phyloP scores from a whole-genome alignment of 2,797 vertebrate species.

The Parauchenoglanis ngamensis region DNA sequence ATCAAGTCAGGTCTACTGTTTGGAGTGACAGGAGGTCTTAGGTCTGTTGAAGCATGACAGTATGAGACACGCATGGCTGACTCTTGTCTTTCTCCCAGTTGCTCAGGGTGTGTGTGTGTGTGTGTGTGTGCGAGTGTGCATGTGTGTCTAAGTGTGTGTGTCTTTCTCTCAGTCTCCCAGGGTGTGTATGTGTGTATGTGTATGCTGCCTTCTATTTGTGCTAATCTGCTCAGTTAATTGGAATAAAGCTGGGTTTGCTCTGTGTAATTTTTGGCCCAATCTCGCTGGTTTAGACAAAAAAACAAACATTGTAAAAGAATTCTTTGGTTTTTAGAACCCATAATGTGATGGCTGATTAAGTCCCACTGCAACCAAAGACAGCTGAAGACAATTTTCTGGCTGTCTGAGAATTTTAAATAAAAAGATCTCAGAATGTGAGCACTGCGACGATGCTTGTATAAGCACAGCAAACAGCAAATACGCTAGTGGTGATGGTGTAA shows the following conservation, averaged over 20 bases:
- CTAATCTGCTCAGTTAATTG: conserved; percentile 1
- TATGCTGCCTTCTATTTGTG: conserved; percentile 3
- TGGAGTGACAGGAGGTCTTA: conserved; percentile 28
- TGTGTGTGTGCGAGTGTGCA: conserved; percentile 5
- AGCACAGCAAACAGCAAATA: neutral
- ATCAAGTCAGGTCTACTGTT: conserved; percentile 12
- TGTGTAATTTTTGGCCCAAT: neutral
- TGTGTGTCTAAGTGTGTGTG: conserved; percentile 1
- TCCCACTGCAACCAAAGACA: neutral
- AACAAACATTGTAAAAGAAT: neutral
- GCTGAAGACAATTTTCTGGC: neutral
- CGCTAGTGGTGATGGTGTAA: neutral
- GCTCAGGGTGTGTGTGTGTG: neutral
- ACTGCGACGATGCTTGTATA: neutral
- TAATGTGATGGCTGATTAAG: neutral
- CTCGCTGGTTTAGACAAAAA: neutral
- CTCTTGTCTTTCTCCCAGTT: neutral
- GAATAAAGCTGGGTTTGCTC: neutral
- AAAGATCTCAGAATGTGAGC: neutral
- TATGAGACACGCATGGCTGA: conserved; percentile 1
- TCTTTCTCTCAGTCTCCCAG: conserved; percentile 7
- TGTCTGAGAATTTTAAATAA: neutral
- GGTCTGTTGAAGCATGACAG: conserved; percentile 2
- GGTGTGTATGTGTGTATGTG: neutral
- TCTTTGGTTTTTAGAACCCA: neutral